Percentiles rank a stretch among this genome's conserved stretches.
These are phyloP conservation scores for Dasyprocta punctata DNA, from an alignment of 2,113 vertebrate genomes.

Conservation along the genomic window DNA sequence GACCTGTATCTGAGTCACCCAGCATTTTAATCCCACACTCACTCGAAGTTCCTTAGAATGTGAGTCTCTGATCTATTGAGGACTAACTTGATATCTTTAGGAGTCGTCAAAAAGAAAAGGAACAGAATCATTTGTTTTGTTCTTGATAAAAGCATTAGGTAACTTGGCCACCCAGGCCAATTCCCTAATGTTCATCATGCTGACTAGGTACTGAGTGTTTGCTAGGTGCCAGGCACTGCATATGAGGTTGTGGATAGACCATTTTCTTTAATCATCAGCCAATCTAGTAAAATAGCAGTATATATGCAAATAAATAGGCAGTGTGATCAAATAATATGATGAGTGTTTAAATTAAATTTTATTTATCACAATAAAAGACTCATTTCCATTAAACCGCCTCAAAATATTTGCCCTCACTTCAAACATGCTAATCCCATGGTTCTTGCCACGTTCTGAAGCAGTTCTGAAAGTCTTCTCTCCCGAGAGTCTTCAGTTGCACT, in stretches of 20 bases:
- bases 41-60: background rate
- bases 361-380: background rate
- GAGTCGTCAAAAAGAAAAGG: background rate
- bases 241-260: background rate
- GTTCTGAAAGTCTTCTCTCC: background rate
- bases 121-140: background rate
- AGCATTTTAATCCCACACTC: background rate
- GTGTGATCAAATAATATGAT: background rate
- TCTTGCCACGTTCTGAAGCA: background rate
- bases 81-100: too few relatives aligned
- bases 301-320: background rate
- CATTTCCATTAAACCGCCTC: background rate
- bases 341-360: background rate
- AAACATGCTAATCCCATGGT: background rate
- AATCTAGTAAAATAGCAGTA: background rate
- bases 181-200: background rate
- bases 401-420: background rate
- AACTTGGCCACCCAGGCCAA: background rate
- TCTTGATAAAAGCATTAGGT: background rate
- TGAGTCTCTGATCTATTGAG: background rate
- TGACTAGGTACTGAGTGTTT: background rate
- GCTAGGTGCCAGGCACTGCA: fast-evolving
- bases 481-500: background rate
- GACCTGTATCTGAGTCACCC: background rate
- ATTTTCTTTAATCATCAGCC: background rate